Conservation (phyloP, 2,113 vertebrate genomes). For the Oryzias melastigma region DNA sequence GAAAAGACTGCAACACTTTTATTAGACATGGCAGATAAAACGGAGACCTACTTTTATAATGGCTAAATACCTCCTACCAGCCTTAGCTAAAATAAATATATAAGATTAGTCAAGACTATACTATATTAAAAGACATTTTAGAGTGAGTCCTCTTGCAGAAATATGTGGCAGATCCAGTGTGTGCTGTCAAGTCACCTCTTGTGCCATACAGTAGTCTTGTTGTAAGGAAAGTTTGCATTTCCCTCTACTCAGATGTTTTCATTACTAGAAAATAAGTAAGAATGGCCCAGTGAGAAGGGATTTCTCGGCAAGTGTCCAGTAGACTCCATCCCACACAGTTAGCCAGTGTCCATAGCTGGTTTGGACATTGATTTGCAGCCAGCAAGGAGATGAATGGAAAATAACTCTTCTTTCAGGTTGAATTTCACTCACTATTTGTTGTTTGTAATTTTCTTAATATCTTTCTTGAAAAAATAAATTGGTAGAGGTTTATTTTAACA, state of each 20-base stretch:
- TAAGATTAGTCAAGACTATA: slow-evolving; percentile 1
- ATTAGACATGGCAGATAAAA: slow-evolving; percentile 38
- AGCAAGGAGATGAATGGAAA: slow-evolving; percentile 27
- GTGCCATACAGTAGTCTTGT: slow-evolving; percentile 44
- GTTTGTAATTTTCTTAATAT: slow-evolving; percentile 14
- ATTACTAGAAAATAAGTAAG: slow-evolving; percentile 49
- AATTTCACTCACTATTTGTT: slow-evolving; percentile 6
- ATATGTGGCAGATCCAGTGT: slow-evolving; percentile 6
- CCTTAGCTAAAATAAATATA: neutral
- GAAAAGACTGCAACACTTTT: slow-evolving; percentile 24
- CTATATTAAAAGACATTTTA: neutral
- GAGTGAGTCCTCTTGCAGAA: slow-evolving; percentile 1
- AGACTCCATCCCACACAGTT: slow-evolving; percentile 48
- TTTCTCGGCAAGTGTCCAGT: slow-evolving; percentile 61
- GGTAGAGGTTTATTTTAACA: no score
- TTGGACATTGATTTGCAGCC: slow-evolving; percentile 33
- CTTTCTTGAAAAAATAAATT: neutral
- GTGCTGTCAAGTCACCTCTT: slow-evolving; percentile 27
- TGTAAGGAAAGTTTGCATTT: slow-evolving; percentile 59
- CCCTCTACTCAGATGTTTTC: slow-evolving; percentile 58
- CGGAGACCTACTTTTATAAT: neutral
- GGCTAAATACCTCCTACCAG: neutral
- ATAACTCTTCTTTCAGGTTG: slow-evolving; percentile 32
- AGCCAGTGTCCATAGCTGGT: slow-evolving; percentile 43
- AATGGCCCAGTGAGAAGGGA: slow-evolving; percentile 46